A percentile compares a stretch with the other conserved stretches of the same genome.
Evolutionary conservation across 2,888 invertebrate genomes (phyloP).

Genomic region (Diaphora mendica): DNA sequence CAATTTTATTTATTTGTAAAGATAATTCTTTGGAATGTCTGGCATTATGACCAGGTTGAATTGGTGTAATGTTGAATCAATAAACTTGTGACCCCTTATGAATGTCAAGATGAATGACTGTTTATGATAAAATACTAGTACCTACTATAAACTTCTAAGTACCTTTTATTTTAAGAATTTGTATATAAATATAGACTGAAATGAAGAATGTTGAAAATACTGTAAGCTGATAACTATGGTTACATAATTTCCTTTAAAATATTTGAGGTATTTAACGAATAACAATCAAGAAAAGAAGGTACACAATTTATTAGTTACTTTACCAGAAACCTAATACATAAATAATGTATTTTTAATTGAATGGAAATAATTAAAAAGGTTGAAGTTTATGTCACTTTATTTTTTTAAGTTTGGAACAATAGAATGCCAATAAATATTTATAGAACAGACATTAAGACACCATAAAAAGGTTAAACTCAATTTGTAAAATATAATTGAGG

Average conservation of each 20-base stretch:
- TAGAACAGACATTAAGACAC: not conserved
- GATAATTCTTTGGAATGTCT: no score
- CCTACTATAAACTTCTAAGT: not conserved
- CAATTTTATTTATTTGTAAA: no score
- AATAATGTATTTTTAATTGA: not conserved
- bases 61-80: not conserved
- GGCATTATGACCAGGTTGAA: not conserved
- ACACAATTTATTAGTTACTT: not conserved
- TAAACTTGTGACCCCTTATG: slow-evolving; percentile 14
- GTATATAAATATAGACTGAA: not conserved
- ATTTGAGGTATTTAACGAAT: not conserved
- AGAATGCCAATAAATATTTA: not conserved
- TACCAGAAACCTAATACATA: not conserved
- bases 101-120: slow-evolving; percentile 10
- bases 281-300: not conserved
- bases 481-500: not conserved
- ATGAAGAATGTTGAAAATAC: not conserved
- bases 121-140: not conserved
- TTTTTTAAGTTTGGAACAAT: not conserved
- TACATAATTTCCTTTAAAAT: not conserved
- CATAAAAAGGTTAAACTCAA: not conserved
- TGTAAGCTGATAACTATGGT: not conserved
- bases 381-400: not conserved
- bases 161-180: not conserved
- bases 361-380: not conserved